Conservation (phyloP, 2,797 vertebrate genomes). For the Triplophysa yarkandensis region DNA sequence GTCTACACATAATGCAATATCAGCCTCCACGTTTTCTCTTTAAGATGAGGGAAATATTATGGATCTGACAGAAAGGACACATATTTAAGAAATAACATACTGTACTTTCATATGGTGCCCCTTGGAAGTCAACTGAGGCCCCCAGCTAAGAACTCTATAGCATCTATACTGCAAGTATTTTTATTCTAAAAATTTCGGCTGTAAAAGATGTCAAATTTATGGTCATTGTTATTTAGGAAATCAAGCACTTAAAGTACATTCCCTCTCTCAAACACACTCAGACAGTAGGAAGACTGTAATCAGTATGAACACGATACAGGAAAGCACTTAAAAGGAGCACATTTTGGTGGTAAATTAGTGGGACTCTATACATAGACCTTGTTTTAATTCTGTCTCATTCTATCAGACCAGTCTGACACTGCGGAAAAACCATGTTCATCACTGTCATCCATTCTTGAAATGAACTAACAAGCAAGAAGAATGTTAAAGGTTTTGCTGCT, state of each 20-base stretch:
- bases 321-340: constrained; percentile 55
- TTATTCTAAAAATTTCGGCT: no score
- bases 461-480: constrained; percentile 49
- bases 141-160: no score
- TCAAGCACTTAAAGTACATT: no score
- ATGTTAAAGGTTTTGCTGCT: background rate
- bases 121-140: no score
- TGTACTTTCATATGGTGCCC: no score
- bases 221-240: no score
- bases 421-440: constrained; percentile 48
- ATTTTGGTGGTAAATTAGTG: constrained; percentile 79
- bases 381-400: constrained; percentile 50
- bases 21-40: no score
- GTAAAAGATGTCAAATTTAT: background rate
- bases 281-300: constrained; percentile 38
- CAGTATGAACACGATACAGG: constrained; percentile 42
- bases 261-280: background rate
- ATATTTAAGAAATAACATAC: no score
- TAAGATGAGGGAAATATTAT: no score
- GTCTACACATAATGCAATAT: no score
- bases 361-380: constrained; percentile 76
- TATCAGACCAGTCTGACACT: constrained; percentile 47
- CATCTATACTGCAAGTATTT: no score
- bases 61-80: no score
- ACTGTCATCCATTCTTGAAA: constrained; percentile 46